Evolutionary conservation across 2,888 invertebrate genomes (phyloP).

Genomic region (Dicycla oo): DNA sequence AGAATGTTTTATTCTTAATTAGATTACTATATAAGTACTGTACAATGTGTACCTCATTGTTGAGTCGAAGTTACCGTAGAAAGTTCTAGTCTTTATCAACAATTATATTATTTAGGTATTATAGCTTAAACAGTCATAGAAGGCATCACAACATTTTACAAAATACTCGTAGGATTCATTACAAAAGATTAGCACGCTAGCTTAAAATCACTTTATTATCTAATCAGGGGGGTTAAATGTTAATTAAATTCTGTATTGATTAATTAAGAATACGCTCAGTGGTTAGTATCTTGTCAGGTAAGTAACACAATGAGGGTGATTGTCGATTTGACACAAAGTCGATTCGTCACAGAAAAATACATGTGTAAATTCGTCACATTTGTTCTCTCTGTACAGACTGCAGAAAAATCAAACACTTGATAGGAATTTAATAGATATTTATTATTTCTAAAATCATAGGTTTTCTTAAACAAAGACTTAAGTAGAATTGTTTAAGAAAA

Average conservation of each 20-base stretch:
- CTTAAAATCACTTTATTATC: neutral
- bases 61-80: constrained; percentile 52
- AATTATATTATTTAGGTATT: constrained; percentile 27
- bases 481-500: too few species aligned
- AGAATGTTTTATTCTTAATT: neutral
- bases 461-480: too few species aligned
- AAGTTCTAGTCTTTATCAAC: constrained; percentile 59
- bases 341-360: too few species aligned
- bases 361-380: too few species aligned
- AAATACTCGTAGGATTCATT: neutral
- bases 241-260: neutral
- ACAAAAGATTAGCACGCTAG: neutral
- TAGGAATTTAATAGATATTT: too few species aligned
- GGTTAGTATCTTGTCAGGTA: constrained; percentile 25
- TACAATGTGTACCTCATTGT: constrained; percentile 41
- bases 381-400: too few species aligned
- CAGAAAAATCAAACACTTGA: too few species aligned
- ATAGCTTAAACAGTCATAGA: constrained; percentile 19
- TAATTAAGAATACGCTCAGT: neutral
- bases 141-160: constrained; percentile 29
- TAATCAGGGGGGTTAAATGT: constrained; percentile 2
- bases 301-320: too few species aligned
- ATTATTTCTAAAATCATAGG: too few species aligned
- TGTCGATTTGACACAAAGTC: too few species aligned
- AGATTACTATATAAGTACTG: neutral